phyloP scores from a whole-genome alignment of 2,888 invertebrate genomes.

The Cantharis flavilabris region DNA sequence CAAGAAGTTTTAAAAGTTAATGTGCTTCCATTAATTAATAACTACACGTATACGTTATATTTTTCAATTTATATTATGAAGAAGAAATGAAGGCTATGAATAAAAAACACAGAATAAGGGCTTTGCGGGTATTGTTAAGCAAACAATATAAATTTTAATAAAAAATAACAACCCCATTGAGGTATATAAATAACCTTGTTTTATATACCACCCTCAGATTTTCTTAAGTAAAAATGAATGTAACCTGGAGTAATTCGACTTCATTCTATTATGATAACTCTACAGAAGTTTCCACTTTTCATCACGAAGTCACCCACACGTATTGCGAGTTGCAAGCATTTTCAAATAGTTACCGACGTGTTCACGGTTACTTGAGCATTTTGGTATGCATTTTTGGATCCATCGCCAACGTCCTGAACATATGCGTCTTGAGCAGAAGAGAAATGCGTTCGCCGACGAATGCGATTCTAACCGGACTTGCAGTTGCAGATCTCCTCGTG shows the following conservation, averaged over 20 bases:
- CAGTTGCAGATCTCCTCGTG: slow-evolving; percentile 90
- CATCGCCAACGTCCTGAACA: slow-evolving; percentile 89
- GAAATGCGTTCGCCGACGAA: slow-evolving; percentile 94
- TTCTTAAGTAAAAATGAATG: background rate
- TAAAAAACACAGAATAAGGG: background rate
- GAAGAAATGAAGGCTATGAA: background rate
- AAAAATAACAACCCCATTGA: background rate
- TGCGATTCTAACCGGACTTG: slow-evolving; percentile 86
- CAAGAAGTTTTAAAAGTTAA: background rate
- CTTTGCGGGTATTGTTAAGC: background rate
- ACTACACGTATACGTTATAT: background rate
- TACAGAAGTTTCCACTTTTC: background rate
- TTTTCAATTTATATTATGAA: background rate
- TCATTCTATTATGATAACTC: background rate
- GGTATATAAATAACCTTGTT: background rate
- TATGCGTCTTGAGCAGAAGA: slow-evolving; percentile 84
- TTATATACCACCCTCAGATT: background rate
- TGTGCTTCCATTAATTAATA: background rate
- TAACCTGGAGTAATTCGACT: background rate
- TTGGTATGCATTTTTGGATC: slow-evolving; percentile 89
- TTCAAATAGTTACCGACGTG: slow-evolving; percentile 67
- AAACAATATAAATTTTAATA: background rate
- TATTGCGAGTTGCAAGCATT: slow-evolving; percentile 62
- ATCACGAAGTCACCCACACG: background rate
- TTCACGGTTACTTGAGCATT: slow-evolving; percentile 86